A percentile compares a stretch with the other conserved stretches of the same genome.
Evolutionary conservation across 2,888 invertebrate genomes (phyloP).

Genomic region (Agriopis marginaria): DNA sequence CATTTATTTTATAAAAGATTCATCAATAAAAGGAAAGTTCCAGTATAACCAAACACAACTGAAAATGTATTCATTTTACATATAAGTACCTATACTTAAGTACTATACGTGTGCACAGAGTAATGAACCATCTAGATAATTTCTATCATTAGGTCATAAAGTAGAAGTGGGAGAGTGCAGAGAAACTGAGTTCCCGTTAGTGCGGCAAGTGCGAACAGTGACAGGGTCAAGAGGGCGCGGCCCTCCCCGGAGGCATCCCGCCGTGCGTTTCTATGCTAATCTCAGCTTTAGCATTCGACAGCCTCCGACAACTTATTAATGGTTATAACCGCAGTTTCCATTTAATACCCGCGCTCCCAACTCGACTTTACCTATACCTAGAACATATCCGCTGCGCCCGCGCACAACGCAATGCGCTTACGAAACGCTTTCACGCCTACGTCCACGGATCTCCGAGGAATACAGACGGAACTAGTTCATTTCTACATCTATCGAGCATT

Average conservation of each 20-base stretch:
- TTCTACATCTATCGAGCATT: slow-evolving; percentile 83
- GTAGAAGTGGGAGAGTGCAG: slow-evolving; percentile 55
- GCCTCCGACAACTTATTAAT: slow-evolving; percentile 80
- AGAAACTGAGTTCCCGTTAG: slow-evolving; percentile 82
- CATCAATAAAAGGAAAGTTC: neutral
- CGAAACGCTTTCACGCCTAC: slow-evolving; percentile 80
- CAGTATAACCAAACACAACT: slow-evolving; percentile 20
- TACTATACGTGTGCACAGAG: slow-evolving; percentile 37
- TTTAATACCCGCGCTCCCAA: slow-evolving; percentile 70
- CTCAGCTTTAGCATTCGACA: slow-evolving; percentile 75
- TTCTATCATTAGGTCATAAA: slow-evolving; percentile 61
- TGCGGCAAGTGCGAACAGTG: slow-evolving; percentile 75
- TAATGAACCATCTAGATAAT: slow-evolving; percentile 60
- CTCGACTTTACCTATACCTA: slow-evolving; percentile 61
- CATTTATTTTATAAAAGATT: neutral
- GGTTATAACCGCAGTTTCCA: slow-evolving; percentile 76
- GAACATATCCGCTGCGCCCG: slow-evolving; percentile 62
- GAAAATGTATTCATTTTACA: slow-evolving; percentile 19
- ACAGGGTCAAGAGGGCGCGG: slow-evolving; percentile 83
- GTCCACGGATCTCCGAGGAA: slow-evolving; percentile 64
- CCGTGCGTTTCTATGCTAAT: slow-evolving; percentile 84
- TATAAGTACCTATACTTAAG: slow-evolving; percentile 24
- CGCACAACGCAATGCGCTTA: slow-evolving; percentile 75
- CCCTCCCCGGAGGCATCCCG: slow-evolving; percentile 75
- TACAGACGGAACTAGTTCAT: slow-evolving; percentile 80